Percentiles rank a stretch among this genome's conserved stretches.
phyloP scores from a whole-genome alignment of 2,888 invertebrate genomes.

The Silvanus unidentatus region DNA sequence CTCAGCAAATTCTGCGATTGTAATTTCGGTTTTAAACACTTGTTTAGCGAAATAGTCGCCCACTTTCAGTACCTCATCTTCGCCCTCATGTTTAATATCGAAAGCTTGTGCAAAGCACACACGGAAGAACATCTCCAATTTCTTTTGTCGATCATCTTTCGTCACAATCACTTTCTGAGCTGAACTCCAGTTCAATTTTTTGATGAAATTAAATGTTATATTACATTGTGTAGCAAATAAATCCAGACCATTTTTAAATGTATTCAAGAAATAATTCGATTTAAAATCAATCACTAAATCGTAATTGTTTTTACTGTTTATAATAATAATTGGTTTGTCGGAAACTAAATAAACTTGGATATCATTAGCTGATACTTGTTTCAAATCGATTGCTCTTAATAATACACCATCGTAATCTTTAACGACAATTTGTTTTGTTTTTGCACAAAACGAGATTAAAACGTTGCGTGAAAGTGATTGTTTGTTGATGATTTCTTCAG shows the following conservation, averaged over 20 bases:
- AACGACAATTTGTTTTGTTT: slow-evolving; percentile 40
- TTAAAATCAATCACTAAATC: slow-evolving; percentile 52
- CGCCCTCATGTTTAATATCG: slow-evolving; percentile 41
- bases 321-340: slow-evolving; percentile 41
- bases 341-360: slow-evolving; percentile 38
- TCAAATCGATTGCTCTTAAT: slow-evolving; percentile 44
- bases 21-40: slow-evolving; percentile 50
- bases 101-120: slow-evolving; percentile 52
- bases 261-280: slow-evolving; percentile 38
- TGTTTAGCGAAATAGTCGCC: slow-evolving; percentile 46
- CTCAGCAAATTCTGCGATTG: slow-evolving; percentile 55
- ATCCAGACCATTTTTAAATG: slow-evolving; percentile 42
- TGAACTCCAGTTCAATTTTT: slow-evolving; percentile 29
- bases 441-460: slow-evolving; percentile 40
- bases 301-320: slow-evolving; percentile 49
- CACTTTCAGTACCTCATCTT: slow-evolving; percentile 41
- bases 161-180: slow-evolving; percentile 45
- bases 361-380: too few species aligned
- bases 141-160: slow-evolving; percentile 46
- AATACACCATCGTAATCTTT: slow-evolving; percentile 41
- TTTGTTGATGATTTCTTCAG: slow-evolving; percentile 24
- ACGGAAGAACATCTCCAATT: slow-evolving; percentile 51
- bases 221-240: slow-evolving; percentile 35
- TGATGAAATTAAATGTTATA: slow-evolving; percentile 28
- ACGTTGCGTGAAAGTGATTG: slow-evolving; percentile 39